Percentiles rank a stretch among this genome's conserved stretches.
Conservation (phyloP, 2,888 invertebrate species). For the Gibbula magus region DNA sequence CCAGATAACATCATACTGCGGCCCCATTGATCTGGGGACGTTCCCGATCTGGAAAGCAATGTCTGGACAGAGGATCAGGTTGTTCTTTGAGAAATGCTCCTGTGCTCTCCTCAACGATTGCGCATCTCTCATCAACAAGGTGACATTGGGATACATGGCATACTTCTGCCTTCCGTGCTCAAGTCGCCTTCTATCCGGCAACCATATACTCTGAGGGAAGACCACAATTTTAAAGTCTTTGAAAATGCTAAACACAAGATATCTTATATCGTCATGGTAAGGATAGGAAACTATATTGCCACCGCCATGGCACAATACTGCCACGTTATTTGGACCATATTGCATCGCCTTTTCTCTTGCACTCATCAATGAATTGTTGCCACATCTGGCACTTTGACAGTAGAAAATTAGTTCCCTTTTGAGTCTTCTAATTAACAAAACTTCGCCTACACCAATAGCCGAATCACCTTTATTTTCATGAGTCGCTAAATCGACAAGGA, state of each 20-base stretch:
- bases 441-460: slow-evolving; percentile 42
- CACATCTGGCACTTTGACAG: background rate
- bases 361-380: background rate
- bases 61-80: slow-evolving; percentile 37
- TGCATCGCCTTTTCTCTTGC: slow-evolving; percentile 3
- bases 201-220: slow-evolving; percentile 32
- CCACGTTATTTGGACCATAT: slow-evolving; percentile 27
- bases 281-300: slow-evolving; percentile 40
- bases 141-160: background rate
- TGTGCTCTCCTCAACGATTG: background rate
- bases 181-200: background rate
- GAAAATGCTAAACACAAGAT: background rate
- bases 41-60: slow-evolving; percentile 43
- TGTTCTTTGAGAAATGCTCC: background rate
- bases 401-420: slow-evolving; percentile 29
- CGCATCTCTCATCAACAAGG: background rate
- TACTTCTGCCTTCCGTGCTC: background rate
- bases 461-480: slow-evolving; percentile 48
- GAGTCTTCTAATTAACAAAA: slow-evolving; percentile 31
- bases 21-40: slow-evolving; percentile 34
- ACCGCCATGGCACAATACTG: slow-evolving; percentile 47
- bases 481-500: slow-evolving; percentile 40
- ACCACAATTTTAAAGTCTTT: slow-evolving; percentile 27
- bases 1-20: slow-evolving; percentile 45
- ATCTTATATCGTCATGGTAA: background rate